These are phyloP conservation scores for Chloebia gouldiae DNA, from an alignment of 2,113 vertebrate genomes.

Conservation along the genomic window DNA sequence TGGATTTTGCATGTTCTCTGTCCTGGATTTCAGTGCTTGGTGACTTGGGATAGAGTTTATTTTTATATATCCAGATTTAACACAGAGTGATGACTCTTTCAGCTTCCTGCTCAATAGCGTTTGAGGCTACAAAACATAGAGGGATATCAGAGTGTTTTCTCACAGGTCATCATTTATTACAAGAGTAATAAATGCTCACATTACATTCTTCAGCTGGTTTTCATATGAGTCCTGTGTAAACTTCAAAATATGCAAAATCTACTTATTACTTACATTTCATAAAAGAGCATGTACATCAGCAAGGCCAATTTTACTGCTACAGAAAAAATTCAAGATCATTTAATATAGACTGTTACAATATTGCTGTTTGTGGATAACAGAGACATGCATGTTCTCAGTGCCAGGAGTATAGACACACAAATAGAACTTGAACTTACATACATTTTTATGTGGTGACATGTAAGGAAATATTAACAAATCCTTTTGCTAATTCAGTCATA, in stretches of 20 bases:
- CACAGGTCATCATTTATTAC: neutral
- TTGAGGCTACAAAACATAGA: neutral
- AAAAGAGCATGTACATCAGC: neutral
- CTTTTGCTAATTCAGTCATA: neutral
- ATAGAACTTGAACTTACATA: neutral
- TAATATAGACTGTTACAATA: neutral
- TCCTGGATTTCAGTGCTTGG: neutral
- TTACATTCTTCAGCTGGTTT: neutral
- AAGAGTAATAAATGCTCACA: neutral
- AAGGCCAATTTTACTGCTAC: neutral
- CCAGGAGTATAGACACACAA: neutral
- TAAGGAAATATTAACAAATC: neutral
- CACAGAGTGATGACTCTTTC: neutral
- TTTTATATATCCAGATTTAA: neutral
- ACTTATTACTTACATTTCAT: neutral
- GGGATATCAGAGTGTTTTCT: neutral
- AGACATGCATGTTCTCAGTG: rapidly evolving
- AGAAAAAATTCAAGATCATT: neutral
- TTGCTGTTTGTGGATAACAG: neutral
- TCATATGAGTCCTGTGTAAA: neutral
- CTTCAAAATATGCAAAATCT: neutral
- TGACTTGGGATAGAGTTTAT: neutral
- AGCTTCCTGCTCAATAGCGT: neutral
- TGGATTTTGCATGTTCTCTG: neutral
- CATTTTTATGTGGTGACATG: neutral